These are phyloP conservation scores for Silurus meridionalis DNA, from an alignment of 2,113 vertebrate genomes.

Conservation along the genomic window DNA sequence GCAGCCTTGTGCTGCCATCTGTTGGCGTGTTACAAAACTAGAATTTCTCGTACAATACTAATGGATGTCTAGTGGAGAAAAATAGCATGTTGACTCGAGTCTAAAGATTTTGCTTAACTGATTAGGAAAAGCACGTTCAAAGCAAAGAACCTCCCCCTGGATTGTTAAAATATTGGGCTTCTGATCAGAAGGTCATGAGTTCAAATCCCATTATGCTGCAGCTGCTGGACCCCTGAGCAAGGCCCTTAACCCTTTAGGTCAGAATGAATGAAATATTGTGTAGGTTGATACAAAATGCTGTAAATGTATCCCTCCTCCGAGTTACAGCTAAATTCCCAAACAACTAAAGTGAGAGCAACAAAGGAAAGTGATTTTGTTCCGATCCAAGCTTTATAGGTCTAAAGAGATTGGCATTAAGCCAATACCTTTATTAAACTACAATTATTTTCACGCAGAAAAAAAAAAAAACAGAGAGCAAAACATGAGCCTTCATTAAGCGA, in stretches of 20 bases:
- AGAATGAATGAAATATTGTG: too few species aligned
- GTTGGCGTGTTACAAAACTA: too few species aligned
- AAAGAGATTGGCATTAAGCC: neutral
- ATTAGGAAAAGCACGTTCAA: constrained; percentile 4
- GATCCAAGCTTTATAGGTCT: neutral
- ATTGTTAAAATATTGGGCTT: too few species aligned
- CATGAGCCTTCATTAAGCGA: constrained; percentile 17
- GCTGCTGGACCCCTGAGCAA: too few species aligned
- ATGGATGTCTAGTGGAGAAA: neutral
- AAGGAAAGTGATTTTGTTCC: constrained; percentile 1
- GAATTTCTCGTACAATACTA: too few species aligned
- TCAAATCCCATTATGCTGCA: too few species aligned
- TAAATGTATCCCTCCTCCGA: neutral
- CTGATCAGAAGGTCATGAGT: too few species aligned
- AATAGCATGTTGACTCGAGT: constrained; percentile 6
- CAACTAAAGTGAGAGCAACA: neutral
- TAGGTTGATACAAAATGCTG: too few species aligned
- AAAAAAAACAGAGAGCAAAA: neutral
- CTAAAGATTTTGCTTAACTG: constrained; percentile 19
- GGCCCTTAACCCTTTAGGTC: too few species aligned
- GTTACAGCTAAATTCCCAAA: neutral
- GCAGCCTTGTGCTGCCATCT: too few species aligned
- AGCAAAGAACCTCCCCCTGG: neutral
- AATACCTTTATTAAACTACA: neutral
- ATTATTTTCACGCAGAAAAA: constrained; percentile 4